Evolutionary conservation across 2,888 invertebrate genomes (phyloP), one percentile per base, ranked within the genome.

Genomic region (Glaucopsyche alexis): DNA sequence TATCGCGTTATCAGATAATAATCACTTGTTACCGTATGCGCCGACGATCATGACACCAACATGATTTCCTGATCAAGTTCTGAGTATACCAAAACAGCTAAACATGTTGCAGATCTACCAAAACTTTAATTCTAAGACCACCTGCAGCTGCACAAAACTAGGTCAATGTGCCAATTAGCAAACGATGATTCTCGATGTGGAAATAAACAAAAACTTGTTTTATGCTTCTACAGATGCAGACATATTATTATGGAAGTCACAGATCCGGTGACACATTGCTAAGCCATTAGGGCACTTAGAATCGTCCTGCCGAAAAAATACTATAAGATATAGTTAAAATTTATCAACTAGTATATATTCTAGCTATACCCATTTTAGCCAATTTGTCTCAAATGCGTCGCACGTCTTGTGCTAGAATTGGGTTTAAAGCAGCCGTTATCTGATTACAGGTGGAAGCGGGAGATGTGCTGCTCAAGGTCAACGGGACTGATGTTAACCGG

Each of bases 381-480:
- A 60, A 60, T 67, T 67, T 67, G 38, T 14, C 50, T 70, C 19
- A n/a, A 14, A 50, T n/a, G 42, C 50, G 40, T 55, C 50, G n/a
- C 50, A 38, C 50, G 52, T 52, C n/a, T 7, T 16, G 19, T 29
- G 50, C 19, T n/a, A 9, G 14, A 13, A 71, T 71, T 50, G 50
- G n/a, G n/a, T 72, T 49, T 66, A 52, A 72, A 72, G 73, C 72
- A 72, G 55, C 64, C 75, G 77, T 78, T 77, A 82, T 88, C 87
- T 82, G 79, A 85, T 95, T 95, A 80, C 95, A 98, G 98, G 96
- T 98, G 85, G 97, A 98, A 94, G 97, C 98, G 84, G 98, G 98
- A 83, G 98, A 98, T 94, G 96, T 98, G 85, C 96, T 98, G 93
- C 95, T 98, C 91, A 97, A 97, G 95, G 96, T 98, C 87, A 98